Evolutionary conservation across 1,140 invertebrate species (phyloP).

Genomic region (Pteromalus puparum): DNA sequence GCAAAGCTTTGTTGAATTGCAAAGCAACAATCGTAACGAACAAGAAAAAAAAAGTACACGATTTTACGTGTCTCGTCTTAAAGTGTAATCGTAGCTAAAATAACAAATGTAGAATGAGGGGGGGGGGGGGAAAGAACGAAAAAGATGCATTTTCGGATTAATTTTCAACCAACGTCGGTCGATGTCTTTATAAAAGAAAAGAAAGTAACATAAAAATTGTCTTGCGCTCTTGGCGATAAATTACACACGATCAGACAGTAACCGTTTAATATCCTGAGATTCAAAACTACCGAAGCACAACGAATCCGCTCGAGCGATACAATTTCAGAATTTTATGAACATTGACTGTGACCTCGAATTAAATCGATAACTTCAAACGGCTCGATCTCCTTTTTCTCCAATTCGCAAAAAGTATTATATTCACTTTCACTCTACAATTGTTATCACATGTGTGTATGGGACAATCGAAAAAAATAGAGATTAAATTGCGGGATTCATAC

Average conservation of each 20-base stretch:
- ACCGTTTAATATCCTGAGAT: constrained; percentile 60
- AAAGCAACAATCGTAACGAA: not conserved
- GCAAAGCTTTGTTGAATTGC: not conserved
- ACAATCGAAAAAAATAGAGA: no score
- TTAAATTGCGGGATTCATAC: not conserved
- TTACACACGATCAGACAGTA: constrained; percentile 19
- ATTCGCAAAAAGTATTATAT: not conserved
- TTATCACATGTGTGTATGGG: not conserved
- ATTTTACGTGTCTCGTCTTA: not conserved
- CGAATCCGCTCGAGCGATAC: constrained; percentile 34
- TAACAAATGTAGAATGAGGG: not conserved
- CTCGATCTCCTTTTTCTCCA: no score
- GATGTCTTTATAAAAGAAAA: not conserved
- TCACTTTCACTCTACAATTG: not conserved
- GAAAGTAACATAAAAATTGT: not conserved
- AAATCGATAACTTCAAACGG: no score
- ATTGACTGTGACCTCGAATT: not conserved
- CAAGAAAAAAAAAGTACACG: constrained; percentile 7
- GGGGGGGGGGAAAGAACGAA: no score
- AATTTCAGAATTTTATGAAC: not conserved
- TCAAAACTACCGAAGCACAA: constrained; percentile 56
- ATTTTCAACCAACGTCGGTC: not conserved
- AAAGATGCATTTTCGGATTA: not conserved
- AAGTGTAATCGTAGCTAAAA: no score
- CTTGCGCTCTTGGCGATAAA: not conserved